phyloP scores from a whole-genome alignment of 2,113 vertebrate genomes.

The Mormyrus lacerda region DNA sequence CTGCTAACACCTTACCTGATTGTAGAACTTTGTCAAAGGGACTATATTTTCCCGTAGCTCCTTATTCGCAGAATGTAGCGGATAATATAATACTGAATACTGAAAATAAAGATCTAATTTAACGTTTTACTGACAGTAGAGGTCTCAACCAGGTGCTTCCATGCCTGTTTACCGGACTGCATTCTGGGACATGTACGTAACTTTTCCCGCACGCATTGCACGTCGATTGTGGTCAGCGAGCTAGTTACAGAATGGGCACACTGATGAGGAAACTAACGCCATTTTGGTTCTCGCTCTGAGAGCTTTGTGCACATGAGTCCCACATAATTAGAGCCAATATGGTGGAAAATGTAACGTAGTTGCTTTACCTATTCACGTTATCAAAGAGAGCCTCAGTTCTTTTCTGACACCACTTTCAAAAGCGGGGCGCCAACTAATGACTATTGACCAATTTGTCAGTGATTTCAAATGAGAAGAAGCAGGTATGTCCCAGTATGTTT shows the following conservation, averaged over 20 bases:
- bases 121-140: conserved; percentile 61
- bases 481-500: not conserved
- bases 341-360: conserved; percentile 2
- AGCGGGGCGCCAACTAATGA: conserved; percentile 11
- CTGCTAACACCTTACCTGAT: conserved; percentile 55
- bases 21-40: conserved; percentile 37
- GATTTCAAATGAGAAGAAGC: not conserved
- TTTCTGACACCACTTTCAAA: not conserved
- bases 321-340: conserved; percentile 6
- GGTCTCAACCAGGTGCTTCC: conserved; percentile 74
- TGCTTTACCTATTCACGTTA: not conserved
- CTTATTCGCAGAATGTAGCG: conserved; percentile 43
- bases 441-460: not conserved
- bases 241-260: not conserved
- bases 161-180: conserved; percentile 91
- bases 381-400: not conserved
- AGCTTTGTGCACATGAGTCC: not conserved
- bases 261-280: conserved; percentile 4
- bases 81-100: conserved; percentile 43
- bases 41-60: conserved; percentile 33
- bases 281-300: not conserved
- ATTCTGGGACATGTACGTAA: conserved; percentile 90
- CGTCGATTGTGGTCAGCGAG: conserved; percentile 14
- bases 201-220: conserved; percentile 43
- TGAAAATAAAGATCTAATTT: conserved; percentile 49